phyloP scores from a whole-genome alignment of 2,113 vertebrate genomes.

The Phylloscopus trochilus region DNA sequence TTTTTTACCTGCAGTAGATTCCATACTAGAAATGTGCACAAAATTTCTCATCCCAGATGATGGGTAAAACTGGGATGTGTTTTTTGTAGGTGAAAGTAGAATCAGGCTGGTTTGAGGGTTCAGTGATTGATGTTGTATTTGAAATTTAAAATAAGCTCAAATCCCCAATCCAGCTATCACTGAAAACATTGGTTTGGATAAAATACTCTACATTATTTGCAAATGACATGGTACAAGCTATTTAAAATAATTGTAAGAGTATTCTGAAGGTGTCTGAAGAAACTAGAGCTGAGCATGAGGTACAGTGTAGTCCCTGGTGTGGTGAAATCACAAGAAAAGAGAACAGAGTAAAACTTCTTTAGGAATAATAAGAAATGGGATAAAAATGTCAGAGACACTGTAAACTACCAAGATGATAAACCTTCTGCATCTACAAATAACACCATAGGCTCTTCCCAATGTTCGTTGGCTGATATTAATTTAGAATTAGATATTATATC shows the following conservation, averaged over 20 bases:
- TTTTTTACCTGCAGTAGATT: neutral
- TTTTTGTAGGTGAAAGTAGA: neutral
- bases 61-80: neutral
- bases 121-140: neutral
- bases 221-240: neutral
- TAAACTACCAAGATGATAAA: neutral
- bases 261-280: neutral
- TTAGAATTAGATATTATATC: neutral
- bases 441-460: neutral
- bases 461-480: neutral
- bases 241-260: neutral
- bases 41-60: slow-evolving; percentile 13
- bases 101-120: neutral
- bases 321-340: neutral
- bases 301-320: neutral
- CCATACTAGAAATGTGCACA: neutral
- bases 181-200: neutral
- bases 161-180: neutral
- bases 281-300: neutral
- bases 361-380: neutral
- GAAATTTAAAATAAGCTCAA: neutral
- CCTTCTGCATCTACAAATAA: neutral
- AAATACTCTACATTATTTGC: neutral
- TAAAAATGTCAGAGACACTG: neutral
- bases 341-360: neutral